Evolutionary conservation across 2,113 vertebrate species (phyloP).

Genomic region (Sapayoa aenigma): DNA sequence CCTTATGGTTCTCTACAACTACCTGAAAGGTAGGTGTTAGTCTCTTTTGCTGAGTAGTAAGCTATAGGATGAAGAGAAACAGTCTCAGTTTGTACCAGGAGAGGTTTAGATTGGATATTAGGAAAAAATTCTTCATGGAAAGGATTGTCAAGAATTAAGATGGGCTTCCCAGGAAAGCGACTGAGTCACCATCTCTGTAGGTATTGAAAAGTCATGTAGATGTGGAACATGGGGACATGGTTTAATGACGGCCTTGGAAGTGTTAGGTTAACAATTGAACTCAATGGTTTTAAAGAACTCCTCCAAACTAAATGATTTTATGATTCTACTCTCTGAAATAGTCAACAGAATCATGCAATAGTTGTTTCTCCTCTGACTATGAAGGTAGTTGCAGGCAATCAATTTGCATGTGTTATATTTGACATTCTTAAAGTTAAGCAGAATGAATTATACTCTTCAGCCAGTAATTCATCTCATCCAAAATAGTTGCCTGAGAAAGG

Average conservation of each 20-base stretch:
- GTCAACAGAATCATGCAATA: background rate
- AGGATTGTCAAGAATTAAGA: background rate
- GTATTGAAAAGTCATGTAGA: background rate
- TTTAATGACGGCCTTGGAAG: background rate
- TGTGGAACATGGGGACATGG: no score
- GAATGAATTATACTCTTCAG: background rate
- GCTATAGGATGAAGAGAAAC: background rate
- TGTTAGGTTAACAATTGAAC: background rate
- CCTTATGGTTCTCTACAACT: background rate
- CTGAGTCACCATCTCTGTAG: background rate
- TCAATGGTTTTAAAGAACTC: background rate
- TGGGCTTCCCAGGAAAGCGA: background rate
- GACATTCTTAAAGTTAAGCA: background rate
- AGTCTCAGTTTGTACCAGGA: background rate
- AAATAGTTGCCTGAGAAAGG: background rate
- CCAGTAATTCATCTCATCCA: background rate
- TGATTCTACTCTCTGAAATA: background rate
- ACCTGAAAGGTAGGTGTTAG: background rate
- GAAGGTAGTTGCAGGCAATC: background rate
- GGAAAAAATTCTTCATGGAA: background rate
- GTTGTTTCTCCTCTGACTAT: background rate
- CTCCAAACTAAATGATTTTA: background rate
- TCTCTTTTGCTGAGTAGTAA: background rate
- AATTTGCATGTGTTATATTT: background rate
- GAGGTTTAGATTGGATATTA: background rate